Evolutionary conservation across 2,888 invertebrate genomes (phyloP), one percentile per base, ranked within the genome.

Genomic region (Gnatocerus cornutus): DNA sequence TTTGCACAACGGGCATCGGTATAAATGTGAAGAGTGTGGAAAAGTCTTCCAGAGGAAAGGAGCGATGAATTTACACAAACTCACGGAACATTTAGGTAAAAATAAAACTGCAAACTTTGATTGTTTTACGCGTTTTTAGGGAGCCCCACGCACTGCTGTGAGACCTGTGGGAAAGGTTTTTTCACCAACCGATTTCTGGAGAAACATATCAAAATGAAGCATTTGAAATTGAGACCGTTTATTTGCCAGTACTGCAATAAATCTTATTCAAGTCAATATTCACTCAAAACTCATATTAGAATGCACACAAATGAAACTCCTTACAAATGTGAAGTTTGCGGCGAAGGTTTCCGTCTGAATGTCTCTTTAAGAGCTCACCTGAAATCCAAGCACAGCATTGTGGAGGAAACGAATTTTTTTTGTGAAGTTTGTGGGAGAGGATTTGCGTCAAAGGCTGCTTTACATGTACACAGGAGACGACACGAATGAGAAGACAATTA

Each of bases 1-100:
- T 1, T 50, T 43, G 1, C 67, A 67, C 14, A 62, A 61, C 27
- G 83, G 85, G 73, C 82, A 84, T 69, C 83, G 84, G 0, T 84
- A 85, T 72, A 80, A 84, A 2, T 87, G 87, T 69, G 58, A 75
- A 70, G 43, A 74, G 68, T 69, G 74, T 70, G 68, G 74, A 71
- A 73, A 67, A 71, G 84, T 84, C 62, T 78, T 87, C 10, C 85
- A 85, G 67, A 85, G 83, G 61, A 83, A 84, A 0, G 85, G 86
- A 21, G 85, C 86, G 33, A 75, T 86, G 14, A 30, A 58, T 27
- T 8, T 27, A 16, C 53, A 68, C 10, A 29, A 14, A 12, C 10
- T n/a, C 12, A 41, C n/a, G 13, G 50, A 52, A 5, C 68, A 68
- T 55, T 6, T 27, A 13, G 37, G 39, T 86, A 21, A 21, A 21